Conservation (phyloP, 2,888 invertebrate species). For the Chrysopilus asiliformis region DNA sequence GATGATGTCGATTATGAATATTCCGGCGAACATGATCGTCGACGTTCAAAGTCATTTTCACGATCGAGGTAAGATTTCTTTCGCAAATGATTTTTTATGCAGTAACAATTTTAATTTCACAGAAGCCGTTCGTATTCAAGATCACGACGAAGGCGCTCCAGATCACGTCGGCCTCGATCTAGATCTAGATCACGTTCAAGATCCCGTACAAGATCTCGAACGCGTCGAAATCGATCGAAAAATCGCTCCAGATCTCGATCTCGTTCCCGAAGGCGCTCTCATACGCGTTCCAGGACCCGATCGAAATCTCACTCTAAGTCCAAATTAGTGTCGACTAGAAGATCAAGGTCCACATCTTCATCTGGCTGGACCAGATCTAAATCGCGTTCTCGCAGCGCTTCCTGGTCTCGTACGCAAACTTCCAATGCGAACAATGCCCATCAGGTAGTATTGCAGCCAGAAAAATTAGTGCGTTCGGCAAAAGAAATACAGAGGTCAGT, state of each 20-base stretch:
- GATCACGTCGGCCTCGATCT: conserved; percentile 7
- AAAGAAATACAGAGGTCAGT: conserved; percentile 29
- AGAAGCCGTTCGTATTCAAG: conserved; percentile 19
- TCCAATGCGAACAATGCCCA: neutral
- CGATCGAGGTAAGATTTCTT: conserved; percentile 18
- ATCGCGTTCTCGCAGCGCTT: conserved; percentile 24
- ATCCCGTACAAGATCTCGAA: conserved; percentile 19
- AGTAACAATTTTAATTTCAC: conserved; percentile 6
- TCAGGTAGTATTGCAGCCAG: conserved; percentile 22
- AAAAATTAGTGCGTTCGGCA: conserved; percentile 27
- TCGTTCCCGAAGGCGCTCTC: conserved; percentile 18
- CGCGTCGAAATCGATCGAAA: conserved; percentile 6
- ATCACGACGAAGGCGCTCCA: conserved; percentile 12
- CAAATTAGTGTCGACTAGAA: conserved; percentile 29
- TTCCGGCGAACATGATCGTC: conserved; percentile 23
- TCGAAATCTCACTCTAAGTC: conserved; percentile 19
- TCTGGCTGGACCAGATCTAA: conserved; percentile 23
- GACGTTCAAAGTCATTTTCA: conserved; percentile 22
- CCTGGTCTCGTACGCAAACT: conserved; percentile 9
- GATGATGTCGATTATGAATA: conserved; percentile 37
- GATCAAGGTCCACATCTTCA: conserved; percentile 26
- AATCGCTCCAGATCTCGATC: conserved; percentile 11
- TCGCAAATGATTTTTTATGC: neutral
- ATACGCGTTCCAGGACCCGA: conserved; percentile 19
- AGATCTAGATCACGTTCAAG: conserved; percentile 17